Evolutionary conservation across 2,797 vertebrate species (phyloP), one percentile per base, ranked within the genome.

Genomic region (Enteromius afrohamiltoni): DNA sequence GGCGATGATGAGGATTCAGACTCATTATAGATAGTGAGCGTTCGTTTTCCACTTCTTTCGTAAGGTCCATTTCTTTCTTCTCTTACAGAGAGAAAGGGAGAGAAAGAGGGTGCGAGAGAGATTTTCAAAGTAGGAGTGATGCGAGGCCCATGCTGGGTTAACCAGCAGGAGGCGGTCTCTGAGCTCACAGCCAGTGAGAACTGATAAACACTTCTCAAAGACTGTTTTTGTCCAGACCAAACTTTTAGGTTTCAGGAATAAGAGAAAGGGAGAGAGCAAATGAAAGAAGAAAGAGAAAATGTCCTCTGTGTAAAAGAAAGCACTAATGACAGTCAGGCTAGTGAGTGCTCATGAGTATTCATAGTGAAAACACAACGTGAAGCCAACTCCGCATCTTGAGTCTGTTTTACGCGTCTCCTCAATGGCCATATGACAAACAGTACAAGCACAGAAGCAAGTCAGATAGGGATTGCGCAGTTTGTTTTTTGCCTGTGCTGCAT

Each of bases 401-500:
- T 51, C 47, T 55, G 4, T 31, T 11, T 58, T 58, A 26, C 31
- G 14, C 2, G 1, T 70, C 26, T 74, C 21, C 16, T 55, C 42
- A 45, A 42, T 77, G 34, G 10, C 62, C n/a, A 37, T 17, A 26
- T 67, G 55, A 90, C 91, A 91, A 88, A 88, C 89, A 86, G 89
- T 88, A 86, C 71, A 91, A 88, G 91, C 89, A 91, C 83, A 93
- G 92, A 94, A 93, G 21, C 13, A 88, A 91, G 92, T 93, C 92
- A 92, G 90, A 90, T 92, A 94, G 93, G 94, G 92, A 93, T 93
- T 93, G 88, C 91, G 1, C 16, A 94, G 94, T 65, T 77, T 69
- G 64, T 62, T 51, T 37, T 81, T 82, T 83, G n/a, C 34, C 78
- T 67, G 81, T 82, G 87, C 85, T 67, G 89, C 90, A 90, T 84